Evolutionary conservation across 2,113 vertebrate species (phyloP).

Genomic region (Chitala chitala): DNA sequence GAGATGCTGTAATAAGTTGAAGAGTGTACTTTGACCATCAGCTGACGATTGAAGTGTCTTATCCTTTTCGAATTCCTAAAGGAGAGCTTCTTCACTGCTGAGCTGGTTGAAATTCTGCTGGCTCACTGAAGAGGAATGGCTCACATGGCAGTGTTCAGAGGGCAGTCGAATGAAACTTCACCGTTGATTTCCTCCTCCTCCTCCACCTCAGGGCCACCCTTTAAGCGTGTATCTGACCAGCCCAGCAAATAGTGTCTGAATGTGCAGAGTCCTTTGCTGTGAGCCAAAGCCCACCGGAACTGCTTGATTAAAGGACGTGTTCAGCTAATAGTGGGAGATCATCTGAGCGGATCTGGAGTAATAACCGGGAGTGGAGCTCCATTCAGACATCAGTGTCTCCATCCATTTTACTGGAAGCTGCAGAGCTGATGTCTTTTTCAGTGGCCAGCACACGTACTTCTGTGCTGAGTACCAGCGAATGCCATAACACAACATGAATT

Average conservation of each 20-base stretch:
- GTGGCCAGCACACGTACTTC: background rate
- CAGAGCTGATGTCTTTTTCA: background rate
- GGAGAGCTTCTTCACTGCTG: too few relatives aligned
- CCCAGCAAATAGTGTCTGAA: too few relatives aligned
- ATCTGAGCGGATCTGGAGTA: background rate
- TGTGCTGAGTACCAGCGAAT: background rate
- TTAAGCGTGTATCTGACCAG: too few relatives aligned
- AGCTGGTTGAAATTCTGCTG: too few relatives aligned
- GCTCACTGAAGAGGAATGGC: background rate
- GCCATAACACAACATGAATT: background rate
- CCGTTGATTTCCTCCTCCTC: too few relatives aligned
- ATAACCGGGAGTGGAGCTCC: background rate
- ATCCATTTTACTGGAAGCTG: background rate
- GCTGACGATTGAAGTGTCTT: background rate
- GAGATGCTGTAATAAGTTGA: too few relatives aligned
- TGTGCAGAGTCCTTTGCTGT: constrained; percentile 46
- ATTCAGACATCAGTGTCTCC: background rate
- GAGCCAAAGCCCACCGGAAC: constrained; percentile 30
- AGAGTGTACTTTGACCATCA: background rate
- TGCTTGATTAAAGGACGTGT: constrained; percentile 33
- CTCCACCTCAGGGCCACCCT: background rate
- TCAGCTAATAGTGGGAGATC: background rate
- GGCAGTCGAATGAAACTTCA: too few relatives aligned
- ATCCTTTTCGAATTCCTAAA: too few relatives aligned
- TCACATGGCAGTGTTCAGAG: background rate